phyloP scores from a whole-genome alignment of 2,113 vertebrate genomes.

The Tenebrosternarchus preto region DNA sequence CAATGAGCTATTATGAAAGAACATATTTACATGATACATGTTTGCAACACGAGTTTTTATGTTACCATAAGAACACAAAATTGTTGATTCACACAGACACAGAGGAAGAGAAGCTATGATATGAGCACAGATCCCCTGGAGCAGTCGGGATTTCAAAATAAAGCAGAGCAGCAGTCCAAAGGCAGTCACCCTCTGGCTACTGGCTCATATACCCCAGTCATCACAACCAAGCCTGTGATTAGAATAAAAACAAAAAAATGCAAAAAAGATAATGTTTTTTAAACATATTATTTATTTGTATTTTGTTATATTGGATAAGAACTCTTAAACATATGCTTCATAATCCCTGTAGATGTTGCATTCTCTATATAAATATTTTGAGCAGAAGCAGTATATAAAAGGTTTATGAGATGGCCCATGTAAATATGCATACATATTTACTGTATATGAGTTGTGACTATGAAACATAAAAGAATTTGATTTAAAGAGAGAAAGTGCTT shows the following conservation, averaged over 20 bases:
- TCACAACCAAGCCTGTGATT: background rate
- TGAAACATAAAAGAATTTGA: background rate
- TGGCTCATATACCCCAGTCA: background rate
- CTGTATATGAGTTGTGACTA: background rate
- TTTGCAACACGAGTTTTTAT: background rate
- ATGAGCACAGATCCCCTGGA: background rate
- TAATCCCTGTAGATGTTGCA: background rate
- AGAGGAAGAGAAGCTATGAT: background rate
- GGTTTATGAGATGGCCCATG: too few relatives aligned
- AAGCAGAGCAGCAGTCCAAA: conserved; percentile 4
- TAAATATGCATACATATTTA: too few relatives aligned
- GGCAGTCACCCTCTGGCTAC: background rate
- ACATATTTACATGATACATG: too few relatives aligned
- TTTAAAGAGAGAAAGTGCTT: background rate
- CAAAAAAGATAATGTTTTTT: too few relatives aligned
- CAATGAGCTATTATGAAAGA: background rate
- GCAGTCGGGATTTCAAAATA: conserved; percentile 8
- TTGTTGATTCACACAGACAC: background rate
- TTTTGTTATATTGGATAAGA: background rate
- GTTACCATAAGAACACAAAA: background rate
- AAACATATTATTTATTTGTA: background rate
- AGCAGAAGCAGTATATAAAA: too few relatives aligned
- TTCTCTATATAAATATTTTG: background rate
- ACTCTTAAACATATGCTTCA: background rate
- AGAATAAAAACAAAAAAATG: background rate